phyloP scores from a whole-genome alignment of 2,797 vertebrate species.

The Muraenolepis orangiensis region DNA sequence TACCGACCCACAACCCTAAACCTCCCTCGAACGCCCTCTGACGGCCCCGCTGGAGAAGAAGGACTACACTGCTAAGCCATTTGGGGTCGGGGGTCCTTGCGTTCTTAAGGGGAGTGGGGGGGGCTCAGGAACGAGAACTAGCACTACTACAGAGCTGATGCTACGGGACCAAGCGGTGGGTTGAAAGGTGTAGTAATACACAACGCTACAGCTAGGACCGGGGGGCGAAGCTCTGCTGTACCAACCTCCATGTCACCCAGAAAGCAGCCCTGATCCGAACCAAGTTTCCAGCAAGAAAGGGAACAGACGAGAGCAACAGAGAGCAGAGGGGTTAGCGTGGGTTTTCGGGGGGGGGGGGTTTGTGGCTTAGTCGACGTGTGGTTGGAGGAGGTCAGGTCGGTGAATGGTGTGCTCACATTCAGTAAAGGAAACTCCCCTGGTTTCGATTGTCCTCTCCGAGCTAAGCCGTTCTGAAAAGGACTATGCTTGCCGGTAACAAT shows the following conservation, averaged over 20 bases:
- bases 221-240: constrained; percentile 14
- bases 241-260: constrained; percentile 48
- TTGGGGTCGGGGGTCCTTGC: not conserved
- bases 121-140: not conserved
- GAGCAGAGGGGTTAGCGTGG: constrained; percentile 8
- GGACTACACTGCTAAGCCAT: not conserved
- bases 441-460: not conserved
- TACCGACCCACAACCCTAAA: not conserved
- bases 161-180: not conserved
- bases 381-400: not conserved
- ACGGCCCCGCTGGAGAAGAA: not conserved
- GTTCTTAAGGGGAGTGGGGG: too few relatives aligned
- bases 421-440: not conserved
- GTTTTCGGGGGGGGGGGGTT: not conserved
- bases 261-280: constrained; percentile 35
- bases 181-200: not conserved
- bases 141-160: not conserved
- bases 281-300: constrained; percentile 5
- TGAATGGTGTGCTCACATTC: not conserved
- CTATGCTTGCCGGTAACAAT: not conserved
- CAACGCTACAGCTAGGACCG: not conserved
- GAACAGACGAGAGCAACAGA: constrained; percentile 14
- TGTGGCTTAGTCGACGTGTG: not conserved
- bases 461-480: not conserved
- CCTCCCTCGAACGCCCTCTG: not conserved